Percentiles rank a stretch among this genome's conserved stretches.
Conservation (phyloP, 2,797 vertebrate genomes). For the Mormyrus hasselquistii region DNA sequence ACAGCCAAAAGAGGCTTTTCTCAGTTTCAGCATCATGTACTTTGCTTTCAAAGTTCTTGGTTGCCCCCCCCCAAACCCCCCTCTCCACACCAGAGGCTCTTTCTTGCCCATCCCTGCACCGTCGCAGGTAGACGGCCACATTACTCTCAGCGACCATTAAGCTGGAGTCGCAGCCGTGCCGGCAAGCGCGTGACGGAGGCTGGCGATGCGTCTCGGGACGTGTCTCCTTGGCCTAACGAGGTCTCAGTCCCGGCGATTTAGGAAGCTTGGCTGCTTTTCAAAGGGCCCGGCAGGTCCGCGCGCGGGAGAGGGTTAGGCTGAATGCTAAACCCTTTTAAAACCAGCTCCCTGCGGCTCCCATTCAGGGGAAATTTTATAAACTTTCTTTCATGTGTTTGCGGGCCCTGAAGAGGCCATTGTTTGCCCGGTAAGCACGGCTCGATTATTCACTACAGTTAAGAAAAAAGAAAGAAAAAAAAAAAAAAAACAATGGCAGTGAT, state of each 20-base stretch:
- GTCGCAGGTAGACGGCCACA: conserved; percentile 9
- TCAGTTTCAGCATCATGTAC: not conserved
- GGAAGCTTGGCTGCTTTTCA: conserved; percentile 29
- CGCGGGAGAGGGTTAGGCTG: conserved; percentile 39
- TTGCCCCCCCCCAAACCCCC: too few species aligned
- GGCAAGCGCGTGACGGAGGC: not conserved
- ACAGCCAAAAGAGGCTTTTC: not conserved
- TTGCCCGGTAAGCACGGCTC: conserved; percentile 31
- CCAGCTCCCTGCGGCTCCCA: conserved; percentile 41
- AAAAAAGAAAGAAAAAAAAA: not conserved
- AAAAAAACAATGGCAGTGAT: conserved; percentile 33
- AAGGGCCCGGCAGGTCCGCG: conserved; percentile 33
- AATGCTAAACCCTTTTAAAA: conserved; percentile 44
- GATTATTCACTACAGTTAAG: conserved; percentile 40
- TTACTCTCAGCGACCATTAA: conserved; percentile 22
- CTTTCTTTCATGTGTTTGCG: conserved; percentile 44
- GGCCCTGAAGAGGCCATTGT: conserved; percentile 41
- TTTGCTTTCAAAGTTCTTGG: not conserved
- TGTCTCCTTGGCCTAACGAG: conserved; percentile 29
- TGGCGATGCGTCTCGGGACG: conserved; percentile 11
- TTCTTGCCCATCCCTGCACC: not conserved
- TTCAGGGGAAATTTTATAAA: conserved; percentile 47
- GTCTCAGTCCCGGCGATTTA: conserved; percentile 26
- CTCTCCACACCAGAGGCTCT: not conserved
- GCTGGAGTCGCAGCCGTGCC: not conserved